Conservation (phyloP, 2,797 vertebrate species). For the Huso huso region DNA sequence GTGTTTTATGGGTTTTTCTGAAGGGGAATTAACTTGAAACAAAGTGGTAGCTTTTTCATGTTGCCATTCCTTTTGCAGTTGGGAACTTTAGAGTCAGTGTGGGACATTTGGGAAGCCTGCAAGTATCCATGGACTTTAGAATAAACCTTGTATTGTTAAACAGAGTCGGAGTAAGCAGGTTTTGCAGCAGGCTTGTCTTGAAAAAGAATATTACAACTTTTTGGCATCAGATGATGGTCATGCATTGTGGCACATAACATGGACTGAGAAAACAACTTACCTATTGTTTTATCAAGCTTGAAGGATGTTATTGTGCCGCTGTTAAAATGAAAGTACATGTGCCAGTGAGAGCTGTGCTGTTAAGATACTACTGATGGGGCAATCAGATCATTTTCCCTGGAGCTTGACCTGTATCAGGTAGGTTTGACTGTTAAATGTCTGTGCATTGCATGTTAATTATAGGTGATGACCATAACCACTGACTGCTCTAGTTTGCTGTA, state of each 20-base stretch:
- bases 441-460: no score
- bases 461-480: no score
- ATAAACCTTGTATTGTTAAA: constrained; percentile 17
- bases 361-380: background rate
- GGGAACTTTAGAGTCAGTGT: background rate
- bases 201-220: constrained; percentile 35
- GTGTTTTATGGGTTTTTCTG: constrained; percentile 35
- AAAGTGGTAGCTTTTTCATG: constrained; percentile 15
- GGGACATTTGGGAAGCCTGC: constrained; percentile 15
- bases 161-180: constrained; percentile 16
- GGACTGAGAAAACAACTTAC: constrained; percentile 40
- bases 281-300: constrained; percentile 37
- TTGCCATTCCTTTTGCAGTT: background rate
- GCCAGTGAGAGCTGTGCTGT: background rate
- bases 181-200: constrained; percentile 25
- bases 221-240: constrained; percentile 31
- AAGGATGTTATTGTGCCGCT: constrained; percentile 33
- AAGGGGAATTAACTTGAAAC: constrained; percentile 3
- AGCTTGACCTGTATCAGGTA: background rate
- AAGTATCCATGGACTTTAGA: constrained; percentile 13
- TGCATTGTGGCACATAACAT: constrained; percentile 28
- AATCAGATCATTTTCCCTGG: background rate
- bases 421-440: background rate
- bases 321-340: constrained; percentile 34
- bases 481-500: no score